Evolutionary conservation across 2,888 invertebrate genomes (phyloP).

Genomic region (Eristalinus sepulchralis): DNA sequence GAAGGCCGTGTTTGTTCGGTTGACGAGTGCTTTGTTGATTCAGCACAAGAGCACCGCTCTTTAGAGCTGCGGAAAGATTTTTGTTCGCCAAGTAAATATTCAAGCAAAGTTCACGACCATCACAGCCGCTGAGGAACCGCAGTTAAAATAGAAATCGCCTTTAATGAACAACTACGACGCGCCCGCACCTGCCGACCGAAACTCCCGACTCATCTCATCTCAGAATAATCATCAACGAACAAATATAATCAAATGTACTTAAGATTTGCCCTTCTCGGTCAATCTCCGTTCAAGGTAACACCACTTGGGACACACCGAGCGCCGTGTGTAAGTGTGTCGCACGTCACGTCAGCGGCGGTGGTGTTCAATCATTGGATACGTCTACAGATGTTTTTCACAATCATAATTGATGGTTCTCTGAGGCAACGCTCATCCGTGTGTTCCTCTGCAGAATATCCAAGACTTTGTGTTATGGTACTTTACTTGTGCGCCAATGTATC

Average conservation of each 20-base stretch:
- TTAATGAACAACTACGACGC: not conserved
- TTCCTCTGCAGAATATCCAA: not conserved
- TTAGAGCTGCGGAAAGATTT: not conserved
- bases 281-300: conserved; percentile 43
- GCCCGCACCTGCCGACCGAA: not conserved
- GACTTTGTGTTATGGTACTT: not conserved
- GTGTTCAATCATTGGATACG: conserved; percentile 35
- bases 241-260: not conserved
- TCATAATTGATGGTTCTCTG: conserved; percentile 37
- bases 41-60: not conserved
- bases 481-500: conserved; percentile 6
- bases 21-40: not conserved
- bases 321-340: not conserved
- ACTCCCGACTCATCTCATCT: not conserved
- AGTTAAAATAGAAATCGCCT: not conserved
- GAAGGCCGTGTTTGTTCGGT: not conserved
- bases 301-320: not conserved
- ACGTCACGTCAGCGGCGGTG: not conserved
- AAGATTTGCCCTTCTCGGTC: conserved; percentile 45
- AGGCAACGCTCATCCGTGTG: conserved; percentile 7
- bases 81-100: not conserved
- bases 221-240: not conserved
- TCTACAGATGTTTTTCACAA: conserved; percentile 35
- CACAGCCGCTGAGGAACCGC: not conserved
- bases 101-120: not conserved